Base-by-base conservation (phyloP, 2,113 vertebrate species). In the Ahaetulla prasina region DNA sequence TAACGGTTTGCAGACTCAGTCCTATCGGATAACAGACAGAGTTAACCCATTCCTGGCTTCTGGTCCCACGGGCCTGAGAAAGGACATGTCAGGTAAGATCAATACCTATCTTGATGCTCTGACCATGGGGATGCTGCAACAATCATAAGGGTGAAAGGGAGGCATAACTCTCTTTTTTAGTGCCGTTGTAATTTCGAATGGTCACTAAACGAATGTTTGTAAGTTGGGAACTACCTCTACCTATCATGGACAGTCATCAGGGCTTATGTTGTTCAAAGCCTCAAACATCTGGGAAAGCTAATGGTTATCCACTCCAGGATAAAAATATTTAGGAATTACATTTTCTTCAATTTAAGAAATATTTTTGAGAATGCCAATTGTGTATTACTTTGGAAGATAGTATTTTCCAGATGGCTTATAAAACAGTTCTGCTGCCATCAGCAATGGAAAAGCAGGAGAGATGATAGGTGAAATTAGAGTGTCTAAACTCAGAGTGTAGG, bases 291-390 rank as follows among this genome's bases (percentile, higher is more conserved):
- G 63, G 63, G 30, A 18, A 80, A 80, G 35, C 2, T 2, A 80
- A 80, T 3, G 18, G 2, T 80, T 39, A 3, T 80, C n/a, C 8
- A 39, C 74, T 39, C 68, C 74, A 43, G 7, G 53, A 35, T n/a
- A 22, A 92, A 30, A 57, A 92, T 89, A 86, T 89, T 92, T 92
- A 90, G 45, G 91, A 35, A 1, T 92, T 50, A 92, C 89, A 85
- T 85, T 0, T 0, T 74, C 88, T 80, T 87, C 11, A 0, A 12
- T 14, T 93, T 92, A 94, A 54, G 45, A 0, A 0, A 27, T 90
- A 18, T 68, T 94, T 95, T 94, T 89, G 91, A 93, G 85, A 89
- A 89, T 91, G 84, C 89, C 91, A 47, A 25, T 88, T 90, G 55
- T 90, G 92, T 68, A 23, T 47, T 49, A 3, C 89, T 89, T 94